Conservation (phyloP, 2,888 invertebrate genomes). For the Pemphredon lugubris region DNA sequence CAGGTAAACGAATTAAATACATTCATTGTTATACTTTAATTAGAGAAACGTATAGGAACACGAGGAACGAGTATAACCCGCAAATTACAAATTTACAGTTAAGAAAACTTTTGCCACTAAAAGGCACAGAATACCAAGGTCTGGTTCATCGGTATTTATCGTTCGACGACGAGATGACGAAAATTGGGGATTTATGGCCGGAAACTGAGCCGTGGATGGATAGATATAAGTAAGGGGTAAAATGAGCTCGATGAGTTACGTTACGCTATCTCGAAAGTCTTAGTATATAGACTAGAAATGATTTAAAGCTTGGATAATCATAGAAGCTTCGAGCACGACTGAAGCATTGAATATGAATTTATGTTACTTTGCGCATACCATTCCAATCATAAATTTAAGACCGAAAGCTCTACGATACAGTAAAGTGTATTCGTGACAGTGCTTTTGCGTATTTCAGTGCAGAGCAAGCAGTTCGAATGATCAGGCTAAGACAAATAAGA, state of each 20-base stretch:
- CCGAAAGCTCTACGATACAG: too few species aligned
- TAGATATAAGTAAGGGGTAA: slow-evolving; percentile 79
- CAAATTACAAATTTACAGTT: slow-evolving; percentile 68
- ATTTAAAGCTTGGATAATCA: too few species aligned
- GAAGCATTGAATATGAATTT: too few species aligned
- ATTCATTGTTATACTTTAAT: neutral
- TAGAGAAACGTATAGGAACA: slow-evolving; percentile 1
- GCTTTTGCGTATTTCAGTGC: slow-evolving; percentile 64
- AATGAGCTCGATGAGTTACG: too few species aligned
- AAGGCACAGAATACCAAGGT: slow-evolving; percentile 77
- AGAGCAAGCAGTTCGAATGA: slow-evolving; percentile 71
- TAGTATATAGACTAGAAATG: too few species aligned
- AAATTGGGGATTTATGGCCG: slow-evolving; percentile 83
- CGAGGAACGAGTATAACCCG: too few species aligned
- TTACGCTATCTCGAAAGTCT: too few species aligned
- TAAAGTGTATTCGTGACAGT: neutral
- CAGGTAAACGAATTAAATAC: slow-evolving; percentile 77
- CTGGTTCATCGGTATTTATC: slow-evolving; percentile 83
- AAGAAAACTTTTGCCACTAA: slow-evolving; percentile 73
- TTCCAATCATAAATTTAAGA: too few species aligned
- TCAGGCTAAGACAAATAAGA: slow-evolving; percentile 70
- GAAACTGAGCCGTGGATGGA: slow-evolving; percentile 83
- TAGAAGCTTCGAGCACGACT: too few species aligned
- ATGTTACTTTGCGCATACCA: too few species aligned
- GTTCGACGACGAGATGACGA: slow-evolving; percentile 84